phyloP scores from a whole-genome alignment of 2,113 vertebrate genomes.

The Notarius lentiginosus region DNA sequence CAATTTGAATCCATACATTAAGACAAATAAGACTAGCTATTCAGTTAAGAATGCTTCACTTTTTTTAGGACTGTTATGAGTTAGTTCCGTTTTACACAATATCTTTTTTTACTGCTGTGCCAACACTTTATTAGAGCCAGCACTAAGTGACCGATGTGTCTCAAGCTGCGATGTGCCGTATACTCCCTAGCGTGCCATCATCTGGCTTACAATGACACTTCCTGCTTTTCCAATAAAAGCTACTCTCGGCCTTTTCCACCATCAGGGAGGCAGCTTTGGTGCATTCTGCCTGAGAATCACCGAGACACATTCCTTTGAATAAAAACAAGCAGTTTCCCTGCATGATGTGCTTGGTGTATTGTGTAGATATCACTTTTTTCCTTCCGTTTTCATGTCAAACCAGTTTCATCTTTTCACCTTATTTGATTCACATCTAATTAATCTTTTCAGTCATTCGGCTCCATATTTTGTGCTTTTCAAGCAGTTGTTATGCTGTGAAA shows the following conservation, averaged over 20 bases:
- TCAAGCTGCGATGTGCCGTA: too few species aligned
- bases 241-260: neutral
- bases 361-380: neutral
- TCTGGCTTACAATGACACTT: neutral
- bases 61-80: too few species aligned
- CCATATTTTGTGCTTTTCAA: neutral
- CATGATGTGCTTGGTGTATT: neutral
- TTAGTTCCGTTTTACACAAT: too few species aligned
- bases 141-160: too few species aligned
- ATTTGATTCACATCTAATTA: neutral
- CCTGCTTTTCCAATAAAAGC: neutral
- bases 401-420: neutral
- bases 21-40: too few species aligned
- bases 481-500: neutral
- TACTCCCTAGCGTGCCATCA: too few species aligned
- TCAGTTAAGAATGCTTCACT: too few species aligned
- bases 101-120: too few species aligned
- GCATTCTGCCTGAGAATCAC: neutral
- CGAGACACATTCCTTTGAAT: neutral
- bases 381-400: neutral
- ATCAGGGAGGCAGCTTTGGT: neutral
- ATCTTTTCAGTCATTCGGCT: neutral
- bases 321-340: neutral
- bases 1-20: too few species aligned
- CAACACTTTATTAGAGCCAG: too few species aligned